Conservation (phyloP, 1,140 invertebrate genomes). For the Drosophila malerkotliana region DNA sequence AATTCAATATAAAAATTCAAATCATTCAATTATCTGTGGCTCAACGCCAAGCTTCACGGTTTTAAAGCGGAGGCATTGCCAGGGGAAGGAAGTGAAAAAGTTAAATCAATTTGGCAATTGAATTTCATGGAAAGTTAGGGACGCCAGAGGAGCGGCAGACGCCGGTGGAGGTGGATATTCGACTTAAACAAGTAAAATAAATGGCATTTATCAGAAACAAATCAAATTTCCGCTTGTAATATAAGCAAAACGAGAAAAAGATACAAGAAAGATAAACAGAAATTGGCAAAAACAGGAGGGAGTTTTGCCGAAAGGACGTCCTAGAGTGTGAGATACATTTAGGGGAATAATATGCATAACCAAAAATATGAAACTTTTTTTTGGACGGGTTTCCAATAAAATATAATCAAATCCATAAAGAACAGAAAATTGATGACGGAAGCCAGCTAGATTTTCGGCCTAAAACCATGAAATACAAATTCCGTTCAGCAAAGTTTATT, state of each 20-base stretch:
- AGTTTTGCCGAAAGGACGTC: background rate
- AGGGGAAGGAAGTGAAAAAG: conserved; percentile 40
- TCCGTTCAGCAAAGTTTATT: conserved; percentile 23
- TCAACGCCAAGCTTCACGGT: conserved; percentile 42
- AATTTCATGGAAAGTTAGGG: conserved; percentile 62
- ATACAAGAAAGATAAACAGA: conserved; percentile 53
- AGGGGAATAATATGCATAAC: background rate
- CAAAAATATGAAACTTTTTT: background rate
- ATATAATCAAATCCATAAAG: conserved; percentile 26
- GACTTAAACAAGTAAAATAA: conserved; percentile 80
- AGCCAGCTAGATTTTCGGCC: conserved; percentile 18
- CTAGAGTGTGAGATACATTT: background rate
- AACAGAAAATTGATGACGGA: conserved; percentile 27
- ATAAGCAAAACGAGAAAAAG: conserved; percentile 47
- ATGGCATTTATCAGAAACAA: conserved; percentile 78
- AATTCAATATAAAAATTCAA: conserved; percentile 83
- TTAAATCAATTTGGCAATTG: conserved; percentile 81
- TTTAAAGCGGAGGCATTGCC: background rate
- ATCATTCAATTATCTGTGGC: conserved; percentile 82
- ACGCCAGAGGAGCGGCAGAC: background rate
- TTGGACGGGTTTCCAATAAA: conserved; percentile 4
- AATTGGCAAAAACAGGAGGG: conserved; percentile 7
- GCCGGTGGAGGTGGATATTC: conserved; percentile 14
- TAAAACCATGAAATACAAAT: conserved; percentile 24
- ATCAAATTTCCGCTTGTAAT: conserved; percentile 78